These are phyloP conservation scores for Hirudinaria manillensis DNA, from an alignment of 2,888 invertebrate genomes.

Conservation along the genomic window DNA sequence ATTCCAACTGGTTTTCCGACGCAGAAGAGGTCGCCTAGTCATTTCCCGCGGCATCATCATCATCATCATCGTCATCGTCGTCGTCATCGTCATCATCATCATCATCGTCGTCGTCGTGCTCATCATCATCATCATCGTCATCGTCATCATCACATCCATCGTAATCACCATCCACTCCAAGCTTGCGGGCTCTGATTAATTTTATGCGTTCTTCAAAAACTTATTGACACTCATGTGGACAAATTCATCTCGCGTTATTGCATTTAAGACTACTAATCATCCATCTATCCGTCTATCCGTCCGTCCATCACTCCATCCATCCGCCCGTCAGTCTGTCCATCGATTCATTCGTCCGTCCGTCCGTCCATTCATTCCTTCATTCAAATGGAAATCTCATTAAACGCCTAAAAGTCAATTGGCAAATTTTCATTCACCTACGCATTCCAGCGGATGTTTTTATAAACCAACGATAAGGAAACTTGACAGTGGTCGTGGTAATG, in stretches of 20 bases:
- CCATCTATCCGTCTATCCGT: neutral
- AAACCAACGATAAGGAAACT: no score
- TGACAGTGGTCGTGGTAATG: no score
- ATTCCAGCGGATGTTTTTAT: no score
- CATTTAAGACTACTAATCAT: no score
- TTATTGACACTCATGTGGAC: no score
- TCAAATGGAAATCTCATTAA: neutral
- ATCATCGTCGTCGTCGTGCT: slow-evolving; percentile 34
- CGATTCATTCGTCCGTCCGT: neutral
- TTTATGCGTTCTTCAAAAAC: no score
- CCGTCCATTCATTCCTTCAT: neutral
- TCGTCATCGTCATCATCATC: slow-evolving; percentile 32
- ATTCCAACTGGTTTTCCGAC: no score
- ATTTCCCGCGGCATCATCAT: slow-evolving; percentile 35
- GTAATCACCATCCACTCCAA: no score
- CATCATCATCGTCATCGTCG: slow-evolving; percentile 33
- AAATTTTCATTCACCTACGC: no score
- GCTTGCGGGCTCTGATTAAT: no score
- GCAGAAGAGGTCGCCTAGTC: neutral
- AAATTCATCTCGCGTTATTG: no score
- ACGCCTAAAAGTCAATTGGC: no score
- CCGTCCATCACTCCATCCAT: neutral
- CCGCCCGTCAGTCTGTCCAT: neutral
- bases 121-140: neutral
- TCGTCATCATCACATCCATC: neutral